Conservation (phyloP, 2,113 vertebrate species). For the Callithrix jacchus region DNA sequence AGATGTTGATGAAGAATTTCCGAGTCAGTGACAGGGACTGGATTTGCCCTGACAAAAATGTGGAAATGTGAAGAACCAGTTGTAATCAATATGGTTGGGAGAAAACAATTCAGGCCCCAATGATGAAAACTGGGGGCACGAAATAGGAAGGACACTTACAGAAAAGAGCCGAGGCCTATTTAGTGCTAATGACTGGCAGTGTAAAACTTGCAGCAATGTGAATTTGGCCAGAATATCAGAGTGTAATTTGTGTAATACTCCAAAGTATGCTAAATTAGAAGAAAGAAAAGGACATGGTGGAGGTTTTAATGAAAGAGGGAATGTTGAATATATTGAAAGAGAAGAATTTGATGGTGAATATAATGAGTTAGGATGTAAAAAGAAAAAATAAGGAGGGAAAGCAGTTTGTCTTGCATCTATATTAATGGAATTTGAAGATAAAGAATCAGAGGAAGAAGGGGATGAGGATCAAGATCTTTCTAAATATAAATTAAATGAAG, state of each 20-base stretch:
- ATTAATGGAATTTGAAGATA: no score
- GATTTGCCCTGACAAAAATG: no score
- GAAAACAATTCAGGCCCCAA: constrained; percentile 97
- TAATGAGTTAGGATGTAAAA: constrained; percentile 85
- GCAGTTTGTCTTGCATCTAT: no score
- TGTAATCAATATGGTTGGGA: constrained; percentile 96
- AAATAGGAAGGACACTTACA: constrained; percentile 98
- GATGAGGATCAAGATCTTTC: no score
- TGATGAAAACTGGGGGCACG: constrained; percentile 99
- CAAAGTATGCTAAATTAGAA: constrained; percentile 98
- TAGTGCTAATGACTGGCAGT: constrained; percentile 99
- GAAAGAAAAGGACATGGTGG: constrained; percentile 99
- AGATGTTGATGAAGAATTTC: no score
- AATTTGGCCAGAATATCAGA: constrained; percentile 98
- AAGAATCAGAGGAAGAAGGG: no score
- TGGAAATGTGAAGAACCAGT: constrained; percentile 97
- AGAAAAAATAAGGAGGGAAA: no score
- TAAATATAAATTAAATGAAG: constrained; percentile 92
- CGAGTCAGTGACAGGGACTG: no score
- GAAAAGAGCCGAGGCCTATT: constrained; percentile 98
- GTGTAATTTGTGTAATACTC: constrained; percentile 99
- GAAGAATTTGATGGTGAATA: constrained; percentile 99
- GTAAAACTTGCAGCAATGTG: constrained; percentile 99
- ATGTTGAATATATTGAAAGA: constrained; percentile 97
- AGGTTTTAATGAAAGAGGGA: constrained; percentile 98